Conservation (phyloP, 2,888 invertebrate genomes). For the Cheilosia grossa region DNA sequence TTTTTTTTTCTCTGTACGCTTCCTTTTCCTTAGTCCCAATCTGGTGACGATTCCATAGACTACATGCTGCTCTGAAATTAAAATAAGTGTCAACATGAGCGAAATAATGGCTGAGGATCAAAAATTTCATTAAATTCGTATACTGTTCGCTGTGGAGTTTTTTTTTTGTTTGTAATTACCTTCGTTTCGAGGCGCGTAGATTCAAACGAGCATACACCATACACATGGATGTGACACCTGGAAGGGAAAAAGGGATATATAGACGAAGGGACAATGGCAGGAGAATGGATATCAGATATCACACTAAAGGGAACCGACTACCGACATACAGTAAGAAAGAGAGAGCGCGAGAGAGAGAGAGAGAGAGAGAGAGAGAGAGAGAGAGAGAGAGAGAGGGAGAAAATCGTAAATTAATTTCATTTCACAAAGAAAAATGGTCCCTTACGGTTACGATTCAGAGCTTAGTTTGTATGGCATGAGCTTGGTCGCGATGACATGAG, state of each 20-base stretch:
- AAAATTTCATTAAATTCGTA: constrained; percentile 72
- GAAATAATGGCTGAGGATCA: constrained; percentile 72
- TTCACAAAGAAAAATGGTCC: background rate
- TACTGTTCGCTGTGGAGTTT: constrained; percentile 49
- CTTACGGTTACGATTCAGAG: background rate
- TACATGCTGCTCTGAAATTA: constrained; percentile 63
- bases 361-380: background rate
- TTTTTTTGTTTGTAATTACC: constrained; percentile 65
- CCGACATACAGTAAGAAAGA: background rate
- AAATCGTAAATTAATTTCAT: constrained; percentile 26
- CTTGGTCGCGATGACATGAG: background rate
- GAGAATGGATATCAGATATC: constrained; percentile 47
- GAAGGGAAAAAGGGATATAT: background rate
- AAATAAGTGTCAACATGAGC: constrained; percentile 74
- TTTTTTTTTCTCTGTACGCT: constrained; percentile 6
- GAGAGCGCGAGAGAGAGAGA: background rate
- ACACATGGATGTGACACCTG: background rate
- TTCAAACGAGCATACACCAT: constrained; percentile 1
- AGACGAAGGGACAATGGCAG: background rate
- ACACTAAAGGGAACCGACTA: constrained; percentile 50
- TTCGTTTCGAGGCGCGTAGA: constrained; percentile 57
- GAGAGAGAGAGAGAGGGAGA: background rate
- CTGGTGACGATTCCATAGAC: constrained; percentile 42
- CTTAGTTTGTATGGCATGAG: background rate
- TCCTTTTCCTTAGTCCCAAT: background rate